Conservation (phyloP, 2,113 vertebrate genomes). For the Sminthopsis crassicaudata region DNA sequence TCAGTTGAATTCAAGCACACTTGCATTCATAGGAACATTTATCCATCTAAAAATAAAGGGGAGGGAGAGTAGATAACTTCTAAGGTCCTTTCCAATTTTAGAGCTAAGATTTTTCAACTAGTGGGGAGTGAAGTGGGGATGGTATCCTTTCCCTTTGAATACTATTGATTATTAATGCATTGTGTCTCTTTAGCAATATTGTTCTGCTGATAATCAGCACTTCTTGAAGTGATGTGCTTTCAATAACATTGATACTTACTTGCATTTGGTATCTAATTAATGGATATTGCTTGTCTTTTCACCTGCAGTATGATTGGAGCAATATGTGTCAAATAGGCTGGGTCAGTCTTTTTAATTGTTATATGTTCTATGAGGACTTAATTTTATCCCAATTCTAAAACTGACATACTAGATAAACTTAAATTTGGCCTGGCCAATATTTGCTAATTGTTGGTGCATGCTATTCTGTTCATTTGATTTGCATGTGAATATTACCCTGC, state of each 20-base stretch:
- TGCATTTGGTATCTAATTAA: not conserved
- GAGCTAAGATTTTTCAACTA: not conserved
- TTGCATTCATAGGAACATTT: not conserved
- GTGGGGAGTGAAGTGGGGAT: not conserved
- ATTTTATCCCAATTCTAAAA: constrained; percentile 11
- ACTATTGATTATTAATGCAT: not conserved
- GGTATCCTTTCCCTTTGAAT: not conserved
- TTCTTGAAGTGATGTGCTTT: not conserved
- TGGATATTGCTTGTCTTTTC: not conserved
- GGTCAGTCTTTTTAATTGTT: not conserved
- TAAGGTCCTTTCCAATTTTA: not conserved
- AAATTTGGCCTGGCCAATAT: not conserved
- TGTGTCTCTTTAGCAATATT: not conserved
- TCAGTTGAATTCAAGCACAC: not conserved
- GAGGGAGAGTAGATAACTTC: not conserved
- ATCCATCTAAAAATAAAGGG: not conserved
- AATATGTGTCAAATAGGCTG: not conserved
- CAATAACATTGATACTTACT: not conserved
- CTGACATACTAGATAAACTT: not conserved
- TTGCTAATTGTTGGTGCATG: not conserved
- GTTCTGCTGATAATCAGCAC: not conserved
- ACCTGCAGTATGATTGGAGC: not conserved
- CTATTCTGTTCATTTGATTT: not conserved
- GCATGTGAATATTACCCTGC: not conserved
- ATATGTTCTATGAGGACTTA: not conserved